A percentile compares a stretch with the other conserved stretches of the same genome.
These are phyloP conservation scores for Thereva nobilitata DNA, from an alignment of 2,888 invertebrate species.

Conservation along the genomic window DNA sequence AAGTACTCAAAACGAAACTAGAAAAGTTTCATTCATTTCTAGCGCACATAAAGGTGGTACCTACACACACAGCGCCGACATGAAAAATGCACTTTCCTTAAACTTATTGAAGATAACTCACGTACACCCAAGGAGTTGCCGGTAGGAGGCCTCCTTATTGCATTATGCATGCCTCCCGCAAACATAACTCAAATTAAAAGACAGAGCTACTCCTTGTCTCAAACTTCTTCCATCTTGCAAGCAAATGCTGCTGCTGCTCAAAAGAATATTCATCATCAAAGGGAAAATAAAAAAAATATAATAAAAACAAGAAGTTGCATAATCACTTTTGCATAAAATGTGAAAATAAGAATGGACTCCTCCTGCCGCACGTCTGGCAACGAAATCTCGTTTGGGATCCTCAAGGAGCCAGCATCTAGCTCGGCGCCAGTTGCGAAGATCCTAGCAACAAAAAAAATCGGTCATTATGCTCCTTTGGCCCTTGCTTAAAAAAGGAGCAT, in stretches of 20 bases:
- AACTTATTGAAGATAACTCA: conserved; percentile 33
- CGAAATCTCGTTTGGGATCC: no score
- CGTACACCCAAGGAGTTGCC: conserved; percentile 20
- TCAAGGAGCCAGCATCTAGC: no score
- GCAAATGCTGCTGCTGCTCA: conserved; percentile 12
- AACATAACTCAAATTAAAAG: conserved; percentile 34
- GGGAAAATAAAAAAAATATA: no score
- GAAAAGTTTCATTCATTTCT: conserved; percentile 5
- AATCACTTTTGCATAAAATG: conserved; percentile 20
- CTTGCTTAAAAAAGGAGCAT: background rate
- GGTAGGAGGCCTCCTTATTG: conserved; percentile 7
- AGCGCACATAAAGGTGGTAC: no score
- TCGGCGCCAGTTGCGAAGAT: no score
- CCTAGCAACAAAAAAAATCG: conserved; percentile 1
- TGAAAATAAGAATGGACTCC: background rate
- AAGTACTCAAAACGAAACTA: background rate
- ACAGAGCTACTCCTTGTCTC: conserved; percentile 18
- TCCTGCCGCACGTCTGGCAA: no score
- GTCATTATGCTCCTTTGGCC: conserved; percentile 17
- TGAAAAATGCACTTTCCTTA: conserved; percentile 26
- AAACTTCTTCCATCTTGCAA: background rate
- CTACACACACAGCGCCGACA: background rate
- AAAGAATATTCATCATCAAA: background rate
- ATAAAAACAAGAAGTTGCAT: background rate
- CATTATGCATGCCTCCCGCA: conserved; percentile 34